These are phyloP conservation scores for Abscondita cerata DNA, from an alignment of 2,888 invertebrate genomes.

Conservation along the genomic window DNA sequence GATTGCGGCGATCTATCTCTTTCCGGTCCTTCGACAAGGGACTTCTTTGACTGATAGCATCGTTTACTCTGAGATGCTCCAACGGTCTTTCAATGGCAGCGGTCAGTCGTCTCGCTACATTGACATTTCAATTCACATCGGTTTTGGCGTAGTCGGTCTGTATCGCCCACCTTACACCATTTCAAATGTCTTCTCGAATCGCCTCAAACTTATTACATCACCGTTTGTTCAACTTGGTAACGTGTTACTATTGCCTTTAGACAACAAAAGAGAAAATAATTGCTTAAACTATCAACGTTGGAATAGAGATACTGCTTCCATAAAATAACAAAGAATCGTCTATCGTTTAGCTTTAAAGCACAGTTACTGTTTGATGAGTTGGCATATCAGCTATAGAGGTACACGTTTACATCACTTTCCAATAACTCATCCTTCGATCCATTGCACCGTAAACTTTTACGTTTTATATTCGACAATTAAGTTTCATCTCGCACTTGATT, in stretches of 20 bases:
- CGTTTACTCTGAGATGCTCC: conserved; percentile 37
- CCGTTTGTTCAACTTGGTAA: no score
- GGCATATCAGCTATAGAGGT: conserved; percentile 40
- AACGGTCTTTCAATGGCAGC: conserved; percentile 33
- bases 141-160: conserved; percentile 17
- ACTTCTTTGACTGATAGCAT: conserved; percentile 36
- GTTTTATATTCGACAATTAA: no score
- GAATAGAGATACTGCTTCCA: conserved; percentile 38
- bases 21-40: conserved; percentile 32
- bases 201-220: no score
- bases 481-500: no score
- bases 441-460: no score
- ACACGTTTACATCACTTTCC: conserved; percentile 37
- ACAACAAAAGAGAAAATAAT: no score
- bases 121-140: conserved; percentile 27
- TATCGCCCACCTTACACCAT: conserved; percentile 9
- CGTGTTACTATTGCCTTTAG: no score
- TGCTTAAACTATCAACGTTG: not conserved
- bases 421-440: conserved; percentile 41
- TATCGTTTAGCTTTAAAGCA: conserved; percentile 31
- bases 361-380: conserved; percentile 42
- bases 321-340: conserved; percentile 39
- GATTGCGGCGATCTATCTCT: conserved; percentile 39
- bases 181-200: conserved; percentile 2
- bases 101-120: conserved; percentile 34